Conservation (phyloP, 1,140 invertebrate genomes). For the Rhyacophila brunnea region DNA sequence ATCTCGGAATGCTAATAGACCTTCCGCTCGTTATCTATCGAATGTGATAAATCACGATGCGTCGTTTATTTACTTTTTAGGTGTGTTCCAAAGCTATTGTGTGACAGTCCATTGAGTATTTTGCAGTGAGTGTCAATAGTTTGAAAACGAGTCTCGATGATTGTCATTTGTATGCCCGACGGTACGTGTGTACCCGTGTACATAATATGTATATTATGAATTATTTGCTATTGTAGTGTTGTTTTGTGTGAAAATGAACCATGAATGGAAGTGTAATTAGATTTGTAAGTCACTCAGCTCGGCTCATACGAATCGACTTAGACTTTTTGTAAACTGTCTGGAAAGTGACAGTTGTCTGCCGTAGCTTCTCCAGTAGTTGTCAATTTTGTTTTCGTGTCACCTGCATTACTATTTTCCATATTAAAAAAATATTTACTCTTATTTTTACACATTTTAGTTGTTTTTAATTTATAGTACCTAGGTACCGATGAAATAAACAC, state of each 20-base stretch:
- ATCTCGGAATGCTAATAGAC: neutral
- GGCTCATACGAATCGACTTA: too few species aligned
- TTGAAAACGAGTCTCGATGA: neutral
- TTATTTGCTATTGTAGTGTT: constrained; percentile 22
- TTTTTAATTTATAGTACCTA: too few species aligned
- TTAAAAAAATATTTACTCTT: too few species aligned
- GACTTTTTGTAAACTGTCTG: too few species aligned
- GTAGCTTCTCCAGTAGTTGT: too few species aligned
- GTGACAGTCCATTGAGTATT: neutral
- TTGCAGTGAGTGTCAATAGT: constrained; percentile 11
- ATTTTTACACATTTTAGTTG: too few species aligned
- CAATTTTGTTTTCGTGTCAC: too few species aligned
- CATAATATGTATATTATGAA: constrained; percentile 19
- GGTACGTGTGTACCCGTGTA: constrained; percentile 12
- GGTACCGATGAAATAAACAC: too few species aligned
- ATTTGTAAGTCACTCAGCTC: constrained; percentile 4
- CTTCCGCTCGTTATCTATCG: constrained; percentile 17
- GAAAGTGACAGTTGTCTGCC: too few species aligned
- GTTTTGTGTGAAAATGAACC: constrained; percentile 26
- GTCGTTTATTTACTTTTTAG: constrained; percentile 3
- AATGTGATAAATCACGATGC: constrained; percentile 12
- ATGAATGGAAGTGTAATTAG: constrained; percentile 21
- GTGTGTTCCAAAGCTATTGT: constrained; percentile 10
- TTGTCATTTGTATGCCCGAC: constrained; percentile 14
- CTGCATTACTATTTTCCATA: too few species aligned